Evolutionary conservation across 2,797 vertebrate species (phyloP), one percentile per base, ranked within the genome.

Genomic region (Epinephelus awoara): DNA sequence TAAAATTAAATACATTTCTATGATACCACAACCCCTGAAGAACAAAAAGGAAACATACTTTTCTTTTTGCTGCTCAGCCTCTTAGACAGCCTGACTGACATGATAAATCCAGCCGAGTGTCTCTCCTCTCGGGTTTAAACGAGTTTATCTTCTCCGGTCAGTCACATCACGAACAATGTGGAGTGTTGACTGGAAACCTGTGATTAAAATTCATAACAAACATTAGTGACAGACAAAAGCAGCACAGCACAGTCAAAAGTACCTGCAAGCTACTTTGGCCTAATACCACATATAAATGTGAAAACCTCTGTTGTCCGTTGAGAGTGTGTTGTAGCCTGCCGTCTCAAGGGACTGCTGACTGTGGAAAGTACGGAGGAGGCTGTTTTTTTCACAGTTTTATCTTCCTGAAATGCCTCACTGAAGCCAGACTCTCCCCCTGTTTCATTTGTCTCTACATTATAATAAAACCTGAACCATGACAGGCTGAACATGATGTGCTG

Each of bases 1-100:
- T 0, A 40, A 49, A 11, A 50, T 50, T 0, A 74, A 47, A 21
- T 1, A 51, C 2, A 6, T 61, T 69, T 54, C 14, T 13, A 27
- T 51, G 2, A 23, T 15, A 49, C 3, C 34, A 51, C 14, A 66
- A 69, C 2, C 7, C 5, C 2, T 19, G 10, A 17, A 61, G 76
- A 67, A 57, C 3, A 58, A 2, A 85, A 81, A 72, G 57, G 5
- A 54, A 75, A 86, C 91, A 3, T 92, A 94, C 92, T 91, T 90
- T 89, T 94, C 75, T 83, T 93, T 81, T 91, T 94, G 89, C 85
- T 93, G 87, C 87, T 93, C 59, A 68, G 74, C 44, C 55, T 86
- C 65, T 80, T 92, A 0, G 72, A 17, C 47, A 84, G 40, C 66
- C 92, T 93, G 51, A 92, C 6, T 4, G 94, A 93, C 95, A 95